Evolutionary conservation across 2,797 vertebrate species (phyloP), one percentile per base, ranked within the genome.

Genomic region (Chloroceryle amazona): DNA sequence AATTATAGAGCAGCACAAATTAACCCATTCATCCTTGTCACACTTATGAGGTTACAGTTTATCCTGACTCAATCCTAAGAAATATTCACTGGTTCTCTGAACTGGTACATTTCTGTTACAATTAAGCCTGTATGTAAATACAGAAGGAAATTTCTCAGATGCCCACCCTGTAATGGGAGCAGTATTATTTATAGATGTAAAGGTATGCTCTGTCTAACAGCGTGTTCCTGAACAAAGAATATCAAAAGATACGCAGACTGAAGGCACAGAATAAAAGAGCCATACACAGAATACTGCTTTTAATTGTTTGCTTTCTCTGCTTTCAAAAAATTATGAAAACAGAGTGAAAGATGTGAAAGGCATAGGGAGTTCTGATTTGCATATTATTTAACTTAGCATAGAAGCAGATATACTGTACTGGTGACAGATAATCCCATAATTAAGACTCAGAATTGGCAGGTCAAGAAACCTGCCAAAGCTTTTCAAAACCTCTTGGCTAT

Each of bases 391-490:
- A 68, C 58, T 61, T 83, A 78, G 82, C 75, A 58, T 5, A 61
- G 74, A 79, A 79, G 76, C 35, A 75, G 54, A 72, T 14, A 75
- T 10, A 39, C 35, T 72, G 47, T 28, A 68, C n/a, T 52, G 58
- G 70, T 4, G 1, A 84, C 71, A 70, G 20, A 20, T 28, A 33
- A 91, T 81, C 33, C 58, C 39, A 17, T 63, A 28, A 91, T 65
- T 79, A 72, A 75, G 70, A 75, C 13, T 70, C 55, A 70, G 60
- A 89, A 88, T 4, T 89, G 71, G 47, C 62, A 94, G 60, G 39
- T 90, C 47, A 73, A 83, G 63, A 93, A 91, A 75, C 19, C 39
- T 84, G 73, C 75, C 60, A 95, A 66, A 92, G 84, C 47, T 88
- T 88, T 91, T 74, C 75, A 90, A 92, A 91, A 74, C 16, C 42